A percentile compares a stretch with the other conserved stretches of the same genome.
Evolutionary conservation across 2,888 invertebrate species (phyloP).

Genomic region (Agrenia bidenticulata): DNA sequence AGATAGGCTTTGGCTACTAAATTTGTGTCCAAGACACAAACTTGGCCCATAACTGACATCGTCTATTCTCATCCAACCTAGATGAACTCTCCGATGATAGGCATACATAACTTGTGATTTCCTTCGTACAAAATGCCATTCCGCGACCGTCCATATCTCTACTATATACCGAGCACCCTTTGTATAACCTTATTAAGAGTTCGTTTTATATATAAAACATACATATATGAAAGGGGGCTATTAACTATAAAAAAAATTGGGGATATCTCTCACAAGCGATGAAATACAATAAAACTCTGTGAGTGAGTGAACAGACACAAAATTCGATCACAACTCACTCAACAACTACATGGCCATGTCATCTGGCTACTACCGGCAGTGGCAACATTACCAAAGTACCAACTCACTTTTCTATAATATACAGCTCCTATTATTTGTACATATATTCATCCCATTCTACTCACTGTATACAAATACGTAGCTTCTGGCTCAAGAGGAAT

Average conservation of each 20-base stretch:
- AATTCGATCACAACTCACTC: conserved; percentile 15
- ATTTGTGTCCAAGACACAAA: conserved; percentile 36
- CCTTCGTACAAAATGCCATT: conserved; percentile 13
- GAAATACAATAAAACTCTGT: conserved; percentile 5
- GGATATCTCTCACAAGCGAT: not conserved
- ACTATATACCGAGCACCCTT: not conserved
- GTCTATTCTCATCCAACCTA: conserved; percentile 52
- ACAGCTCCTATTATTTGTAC: no score
- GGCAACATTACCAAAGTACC: no score
- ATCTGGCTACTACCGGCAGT: no score
- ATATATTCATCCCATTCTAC: no score
- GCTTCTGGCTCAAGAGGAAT: no score
- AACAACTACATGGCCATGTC: conserved; percentile 5
- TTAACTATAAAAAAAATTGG: no score
- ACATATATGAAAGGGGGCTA: no score
- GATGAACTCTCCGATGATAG: conserved; percentile 51
- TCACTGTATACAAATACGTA: no score
- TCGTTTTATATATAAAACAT: no score
- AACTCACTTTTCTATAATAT: no score
- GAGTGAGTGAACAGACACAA: not conserved
- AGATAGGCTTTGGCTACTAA: conserved; percentile 42
- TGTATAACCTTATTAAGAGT: not conserved
- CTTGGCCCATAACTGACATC: conserved; percentile 53
- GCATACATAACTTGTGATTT: conserved; percentile 53
- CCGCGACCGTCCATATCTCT: no score